A percentile compares a stretch with the other conserved stretches of the same genome.
phyloP scores from a whole-genome alignment of 2,797 vertebrate genomes.

The Diplodus sargus region DNA sequence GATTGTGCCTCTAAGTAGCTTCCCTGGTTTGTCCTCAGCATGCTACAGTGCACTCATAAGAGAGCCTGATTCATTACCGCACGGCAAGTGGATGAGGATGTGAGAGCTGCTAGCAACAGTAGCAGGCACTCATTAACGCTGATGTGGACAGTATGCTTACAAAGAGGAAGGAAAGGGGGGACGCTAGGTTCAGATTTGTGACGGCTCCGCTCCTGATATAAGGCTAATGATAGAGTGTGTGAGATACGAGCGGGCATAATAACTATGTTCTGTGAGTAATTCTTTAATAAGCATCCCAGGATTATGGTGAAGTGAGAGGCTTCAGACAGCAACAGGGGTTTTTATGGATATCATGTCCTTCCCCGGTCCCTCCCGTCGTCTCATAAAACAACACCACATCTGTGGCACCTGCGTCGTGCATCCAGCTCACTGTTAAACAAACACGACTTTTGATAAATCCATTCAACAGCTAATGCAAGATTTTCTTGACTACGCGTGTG shows the following conservation, averaged over 20 bases:
- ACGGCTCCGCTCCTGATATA: slow-evolving; percentile 52
- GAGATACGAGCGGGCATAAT: slow-evolving; percentile 28
- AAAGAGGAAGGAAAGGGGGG: slow-evolving; percentile 46
- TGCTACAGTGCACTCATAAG: slow-evolving; percentile 56
- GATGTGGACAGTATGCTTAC: slow-evolving; percentile 68
- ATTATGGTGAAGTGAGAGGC: slow-evolving; percentile 33
- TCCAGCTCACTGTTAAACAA: slow-evolving; percentile 49
- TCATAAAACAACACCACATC: background rate
- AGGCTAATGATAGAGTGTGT: slow-evolving; percentile 52
- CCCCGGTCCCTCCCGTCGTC: background rate
- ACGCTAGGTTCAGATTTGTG: slow-evolving; percentile 53
- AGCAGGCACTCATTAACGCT: slow-evolving; percentile 72
- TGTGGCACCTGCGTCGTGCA: slow-evolving; percentile 3
- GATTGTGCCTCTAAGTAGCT: slow-evolving; percentile 70
- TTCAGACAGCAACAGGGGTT: slow-evolving; percentile 20
- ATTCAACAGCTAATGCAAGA: slow-evolving; percentile 25
- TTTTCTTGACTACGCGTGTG: slow-evolving; percentile 64
- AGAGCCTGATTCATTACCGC: slow-evolving; percentile 79
- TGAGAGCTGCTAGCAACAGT: slow-evolving; percentile 57
- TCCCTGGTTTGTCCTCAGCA: slow-evolving; percentile 74
- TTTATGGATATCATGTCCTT: slow-evolving; percentile 40
- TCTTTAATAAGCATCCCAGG: slow-evolving; percentile 33
- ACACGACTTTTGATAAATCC: slow-evolving; percentile 64
- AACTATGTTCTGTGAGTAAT: slow-evolving; percentile 23
- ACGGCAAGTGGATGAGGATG: slow-evolving; percentile 75